Evolutionary conservation across 2,888 invertebrate genomes (phyloP).

Genomic region (Arrhopalites spinosus): DNA sequence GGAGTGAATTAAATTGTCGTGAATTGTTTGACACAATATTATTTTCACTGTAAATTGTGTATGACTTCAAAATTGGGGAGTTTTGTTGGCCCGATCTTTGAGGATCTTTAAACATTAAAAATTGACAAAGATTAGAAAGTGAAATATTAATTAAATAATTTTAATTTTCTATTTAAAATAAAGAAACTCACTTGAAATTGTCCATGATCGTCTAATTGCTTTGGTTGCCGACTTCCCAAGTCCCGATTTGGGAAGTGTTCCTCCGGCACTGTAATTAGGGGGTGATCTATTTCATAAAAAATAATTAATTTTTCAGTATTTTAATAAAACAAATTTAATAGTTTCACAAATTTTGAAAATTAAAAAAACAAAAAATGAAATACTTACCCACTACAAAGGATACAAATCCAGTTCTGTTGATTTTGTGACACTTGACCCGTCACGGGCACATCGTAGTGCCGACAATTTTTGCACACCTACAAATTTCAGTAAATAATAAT

Average conservation of each 20-base stretch:
- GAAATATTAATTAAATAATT: neutral
- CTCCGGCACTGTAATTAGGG: slow-evolving; percentile 1
- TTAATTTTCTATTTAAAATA: neutral
- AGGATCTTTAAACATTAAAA: slow-evolving; percentile 43
- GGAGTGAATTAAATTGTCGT: slow-evolving; percentile 54
- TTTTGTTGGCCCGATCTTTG: slow-evolving; percentile 38
- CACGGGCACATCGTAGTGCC: slow-evolving; percentile 38
- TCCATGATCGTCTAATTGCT: slow-evolving; percentile 53
- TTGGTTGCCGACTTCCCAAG: slow-evolving; percentile 19
- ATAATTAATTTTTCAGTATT: neutral
- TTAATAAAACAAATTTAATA: neutral
- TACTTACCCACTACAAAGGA: slow-evolving; percentile 52
- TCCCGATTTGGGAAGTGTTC: neutral
- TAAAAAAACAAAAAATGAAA: slow-evolving; percentile 30
- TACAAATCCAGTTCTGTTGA: slow-evolving; percentile 48
- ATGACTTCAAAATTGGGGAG: slow-evolving; percentile 55
- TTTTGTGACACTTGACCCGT: neutral
- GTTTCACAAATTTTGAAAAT: neutral
- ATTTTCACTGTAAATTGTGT: slow-evolving; percentile 52
- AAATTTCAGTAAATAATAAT: neutral
- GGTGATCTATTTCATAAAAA: slow-evolving; percentile 15
- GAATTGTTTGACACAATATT: slow-evolving; percentile 11
- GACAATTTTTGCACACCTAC: slow-evolving; percentile 48
- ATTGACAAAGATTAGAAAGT: slow-evolving; percentile 9
- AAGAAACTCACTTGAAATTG: slow-evolving; percentile 51